Percentiles rank a stretch among this genome's conserved stretches.
Evolutionary conservation across 2,113 vertebrate genomes (phyloP).

Genomic region (Telmatochromis bifrenatus): DNA sequence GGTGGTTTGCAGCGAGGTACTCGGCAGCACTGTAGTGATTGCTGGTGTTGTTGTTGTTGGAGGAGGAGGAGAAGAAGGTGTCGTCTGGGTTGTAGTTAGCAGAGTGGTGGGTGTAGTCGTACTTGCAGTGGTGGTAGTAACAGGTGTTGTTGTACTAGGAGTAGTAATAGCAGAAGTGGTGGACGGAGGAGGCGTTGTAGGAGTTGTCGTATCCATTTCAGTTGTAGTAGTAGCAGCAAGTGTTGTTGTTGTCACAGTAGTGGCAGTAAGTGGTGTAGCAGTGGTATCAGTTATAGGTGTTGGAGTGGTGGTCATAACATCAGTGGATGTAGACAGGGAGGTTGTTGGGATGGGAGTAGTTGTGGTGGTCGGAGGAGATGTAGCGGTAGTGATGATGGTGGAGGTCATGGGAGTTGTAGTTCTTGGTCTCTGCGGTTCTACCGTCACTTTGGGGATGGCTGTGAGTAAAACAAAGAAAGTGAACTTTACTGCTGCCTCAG

Average conservation of each 20-base stretch:
- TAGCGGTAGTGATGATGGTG: neutral
- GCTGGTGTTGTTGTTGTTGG: neutral
- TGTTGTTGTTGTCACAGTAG: neutral
- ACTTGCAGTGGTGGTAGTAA: neutral
- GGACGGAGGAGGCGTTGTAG: neutral
- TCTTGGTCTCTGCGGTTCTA: constrained; percentile 66
- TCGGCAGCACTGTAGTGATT: neutral
- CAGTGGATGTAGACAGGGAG: neutral
- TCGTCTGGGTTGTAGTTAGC: neutral
- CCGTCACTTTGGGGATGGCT: constrained; percentile 67
- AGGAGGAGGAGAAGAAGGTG: neutral
- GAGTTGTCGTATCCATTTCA: neutral
- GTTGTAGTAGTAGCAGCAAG: neutral
- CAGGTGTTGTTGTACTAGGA: neutral
- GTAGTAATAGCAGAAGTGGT: neutral
- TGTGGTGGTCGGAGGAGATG: neutral
- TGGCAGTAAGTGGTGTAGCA: neutral
- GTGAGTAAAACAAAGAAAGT: neutral
- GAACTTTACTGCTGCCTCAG: neutral
- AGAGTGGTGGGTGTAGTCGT: neutral
- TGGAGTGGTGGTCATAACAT: neutral
- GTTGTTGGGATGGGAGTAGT: neutral
- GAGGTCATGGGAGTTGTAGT: neutral
- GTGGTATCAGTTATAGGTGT: neutral
- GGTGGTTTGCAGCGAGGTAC: neutral